These are phyloP conservation scores for Apamea crenata DNA, from an alignment of 2,888 invertebrate species.

Conservation along the genomic window DNA sequence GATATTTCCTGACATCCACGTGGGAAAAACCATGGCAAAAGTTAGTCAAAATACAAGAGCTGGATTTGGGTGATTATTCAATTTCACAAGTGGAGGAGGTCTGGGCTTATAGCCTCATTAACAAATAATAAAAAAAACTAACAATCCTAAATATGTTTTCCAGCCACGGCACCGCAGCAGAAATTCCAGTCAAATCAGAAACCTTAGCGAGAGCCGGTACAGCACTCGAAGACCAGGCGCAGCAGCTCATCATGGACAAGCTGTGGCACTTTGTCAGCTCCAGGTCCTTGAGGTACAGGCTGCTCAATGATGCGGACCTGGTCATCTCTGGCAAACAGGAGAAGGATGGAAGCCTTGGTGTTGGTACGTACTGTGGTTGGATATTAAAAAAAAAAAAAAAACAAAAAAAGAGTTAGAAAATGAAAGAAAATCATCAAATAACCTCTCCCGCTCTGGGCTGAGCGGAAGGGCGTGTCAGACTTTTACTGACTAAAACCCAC, in stretches of 20 bases:
- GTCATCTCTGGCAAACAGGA: constrained; percentile 93
- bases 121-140: background rate
- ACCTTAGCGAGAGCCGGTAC: constrained; percentile 89
- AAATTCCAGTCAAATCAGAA: constrained; percentile 89
- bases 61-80: background rate
- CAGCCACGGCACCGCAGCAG: constrained; percentile 85
- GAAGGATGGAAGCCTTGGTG: constrained; percentile 92
- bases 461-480: no score
- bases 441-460: no score
- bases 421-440: no score
- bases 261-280: constrained; percentile 94
- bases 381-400: background rate
- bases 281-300: constrained; percentile 94
- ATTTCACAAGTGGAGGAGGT: background rate
- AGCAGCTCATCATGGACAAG: constrained; percentile 93
- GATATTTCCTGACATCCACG: no score
- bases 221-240: constrained; percentile 91
- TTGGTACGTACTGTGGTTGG: constrained; percentile 83
- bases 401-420: no score
- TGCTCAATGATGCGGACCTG: constrained; percentile 94
- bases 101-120: background rate
- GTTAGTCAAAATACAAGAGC: background rate
- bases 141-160: constrained; percentile 58
- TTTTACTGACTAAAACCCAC: no score
- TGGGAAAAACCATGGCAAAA: no score